Evolutionary conservation across 1,140 invertebrate species (phyloP), one percentile per base, ranked within the genome.

Genomic region (Microplitis demolitor): DNA sequence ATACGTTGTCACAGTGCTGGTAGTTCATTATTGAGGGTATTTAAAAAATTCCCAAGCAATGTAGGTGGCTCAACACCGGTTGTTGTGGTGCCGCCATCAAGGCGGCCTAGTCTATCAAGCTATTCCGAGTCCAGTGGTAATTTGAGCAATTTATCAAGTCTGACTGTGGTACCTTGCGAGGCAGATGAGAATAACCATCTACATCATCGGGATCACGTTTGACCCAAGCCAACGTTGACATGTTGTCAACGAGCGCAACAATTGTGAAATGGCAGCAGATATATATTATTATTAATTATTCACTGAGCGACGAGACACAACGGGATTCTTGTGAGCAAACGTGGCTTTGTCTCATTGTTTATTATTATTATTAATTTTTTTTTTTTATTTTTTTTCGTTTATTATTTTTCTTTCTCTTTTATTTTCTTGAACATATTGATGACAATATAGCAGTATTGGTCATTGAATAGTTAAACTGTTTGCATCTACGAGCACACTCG

Each of bases 141-240:
- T 76, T 75, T 85, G 76, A 86, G 82, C 69, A 86, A 86, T 79
- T 78, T 86, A 73, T 86, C 84, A 71, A 86, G 79, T 73, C 71
- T 86, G 67, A 85, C 84, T 75, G 83, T 86, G 72, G 84, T 86
- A 73, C 83, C 84, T 50, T 86, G 84, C 78, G 84, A 86, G 69
- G 75, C 83, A 51, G 84, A 86, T 72, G 84, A 86, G 76, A 72
- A 24, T 50, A 64, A 78, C 51, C 82, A 84, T 39, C 63, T 61
- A 11, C 74, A 73, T 31, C 71, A 79, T 37, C 74, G 71, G 11
- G 76, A 80, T 11, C 73, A 85, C 73, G 83, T 86, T 71, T 86
- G 84, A 86, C 85, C 78, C 78, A 77, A 75, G 77, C 75, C 70
- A 68, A 67, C 74, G 69, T 64, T 70, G 62, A 63, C 66, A 37